Conservation (phyloP, 2,888 invertebrate species). For the Heliconius sara region DNA sequence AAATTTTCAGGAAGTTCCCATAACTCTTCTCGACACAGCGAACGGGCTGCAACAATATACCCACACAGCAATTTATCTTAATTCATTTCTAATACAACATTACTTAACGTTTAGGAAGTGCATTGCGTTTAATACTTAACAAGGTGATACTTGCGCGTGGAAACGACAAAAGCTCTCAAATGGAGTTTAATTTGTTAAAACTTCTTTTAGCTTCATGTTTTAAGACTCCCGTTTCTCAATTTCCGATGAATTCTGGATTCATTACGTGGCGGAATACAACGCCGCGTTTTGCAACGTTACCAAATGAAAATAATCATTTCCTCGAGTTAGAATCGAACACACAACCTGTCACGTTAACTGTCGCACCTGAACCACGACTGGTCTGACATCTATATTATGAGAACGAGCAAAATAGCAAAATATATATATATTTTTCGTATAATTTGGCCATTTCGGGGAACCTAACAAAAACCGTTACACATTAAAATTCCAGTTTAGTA, state of each 20-base stretch:
- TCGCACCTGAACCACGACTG: no score
- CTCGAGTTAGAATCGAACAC: no score
- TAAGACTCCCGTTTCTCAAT: no score
- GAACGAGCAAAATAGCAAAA: background rate
- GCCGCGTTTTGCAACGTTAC: no score
- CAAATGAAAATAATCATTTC: no score
- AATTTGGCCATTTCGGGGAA: background rate
- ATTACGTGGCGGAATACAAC: no score
- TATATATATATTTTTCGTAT: background rate
- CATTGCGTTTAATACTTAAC: conserved; percentile 62
- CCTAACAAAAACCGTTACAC: background rate
- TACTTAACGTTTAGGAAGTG: conserved; percentile 58
- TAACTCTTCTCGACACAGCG: conserved; percentile 44
- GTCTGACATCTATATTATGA: background rate
- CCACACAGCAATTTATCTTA: conserved; percentile 54
- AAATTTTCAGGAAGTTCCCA: conserved; percentile 44
- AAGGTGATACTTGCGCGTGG: conserved; percentile 46
- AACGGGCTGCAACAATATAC: conserved; percentile 45
- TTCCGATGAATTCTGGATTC: no score
- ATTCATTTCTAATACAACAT: conserved; percentile 69
- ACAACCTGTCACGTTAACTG: no score
- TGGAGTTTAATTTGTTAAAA: background rate
- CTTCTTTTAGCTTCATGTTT: background rate
- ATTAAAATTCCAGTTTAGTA: conserved; percentile 13
- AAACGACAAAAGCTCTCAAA: conserved; percentile 16